phyloP scores from a whole-genome alignment of 53 echinoderm and acorn worm genomes.

The Holothuria scabra region DNA sequence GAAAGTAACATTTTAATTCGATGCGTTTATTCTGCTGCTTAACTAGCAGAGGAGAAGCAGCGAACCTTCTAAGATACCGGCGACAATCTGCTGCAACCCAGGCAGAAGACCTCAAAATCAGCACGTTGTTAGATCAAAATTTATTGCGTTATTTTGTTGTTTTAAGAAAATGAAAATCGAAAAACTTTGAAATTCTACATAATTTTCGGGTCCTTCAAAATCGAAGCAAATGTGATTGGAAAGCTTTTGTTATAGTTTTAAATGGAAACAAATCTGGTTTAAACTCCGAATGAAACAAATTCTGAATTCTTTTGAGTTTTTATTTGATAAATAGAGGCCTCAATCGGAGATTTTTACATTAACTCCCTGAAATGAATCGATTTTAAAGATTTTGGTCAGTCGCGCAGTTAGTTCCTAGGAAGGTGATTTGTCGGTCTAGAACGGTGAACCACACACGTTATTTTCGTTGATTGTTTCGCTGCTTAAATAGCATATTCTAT shows the following conservation, averaged over 20 bases:
- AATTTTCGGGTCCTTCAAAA: conserved; percentile 12
- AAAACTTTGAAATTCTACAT: conserved; percentile 29
- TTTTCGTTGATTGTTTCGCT: too few species aligned
- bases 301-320: conserved; percentile 32
- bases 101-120: conserved; percentile 30
- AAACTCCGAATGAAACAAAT: conserved; percentile 11
- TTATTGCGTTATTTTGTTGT: conserved; percentile 46
- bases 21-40: background rate
- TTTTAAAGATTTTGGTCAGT: conserved; percentile 5
- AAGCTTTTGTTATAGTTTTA: conserved; percentile 46
- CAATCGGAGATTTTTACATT: conserved; percentile 32
- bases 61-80: conserved; percentile 4
- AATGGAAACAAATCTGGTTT: conserved; percentile 46
- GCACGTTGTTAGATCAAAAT: conserved; percentile 40
- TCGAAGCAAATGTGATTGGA: conserved; percentile 41
- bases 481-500: too few species aligned
- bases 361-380: background rate
- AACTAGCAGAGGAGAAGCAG: background rate
- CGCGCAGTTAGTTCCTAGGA: too few species aligned
- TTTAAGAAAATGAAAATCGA: conserved; percentile 40
- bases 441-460: too few species aligned
- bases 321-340: conserved; percentile 28
- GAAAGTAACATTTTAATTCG: conserved; percentile 31
- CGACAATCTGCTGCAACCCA: conserved; percentile 36
- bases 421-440: too few species aligned